Conservation (phyloP, 1,140 invertebrate species). For the Amphibalanus amphitrite region DNA sequence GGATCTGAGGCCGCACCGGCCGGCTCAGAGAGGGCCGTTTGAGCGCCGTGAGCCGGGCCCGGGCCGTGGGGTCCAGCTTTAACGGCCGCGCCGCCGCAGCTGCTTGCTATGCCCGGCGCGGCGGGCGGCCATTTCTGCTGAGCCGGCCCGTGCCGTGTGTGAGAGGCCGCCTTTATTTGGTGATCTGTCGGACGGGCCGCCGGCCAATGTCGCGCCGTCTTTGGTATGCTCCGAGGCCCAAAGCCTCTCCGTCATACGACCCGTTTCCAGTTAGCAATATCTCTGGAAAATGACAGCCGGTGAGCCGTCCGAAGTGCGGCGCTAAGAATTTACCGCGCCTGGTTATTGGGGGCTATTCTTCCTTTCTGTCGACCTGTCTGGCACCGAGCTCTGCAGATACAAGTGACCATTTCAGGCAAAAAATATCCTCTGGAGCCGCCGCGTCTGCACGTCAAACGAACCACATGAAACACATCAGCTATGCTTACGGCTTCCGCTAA, state of each 20-base stretch:
- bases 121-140: background rate
- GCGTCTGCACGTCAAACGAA: too few species aligned
- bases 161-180: background rate
- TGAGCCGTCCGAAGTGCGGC: background rate
- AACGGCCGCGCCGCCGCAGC: background rate
- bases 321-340: too few species aligned
- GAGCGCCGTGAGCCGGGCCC: too few species aligned
- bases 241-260: background rate
- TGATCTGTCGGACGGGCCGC: background rate
- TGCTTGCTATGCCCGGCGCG: background rate
- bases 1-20: too few species aligned
- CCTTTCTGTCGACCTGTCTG: too few species aligned
- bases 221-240: background rate
- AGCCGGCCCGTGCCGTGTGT: background rate
- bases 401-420: too few species aligned
- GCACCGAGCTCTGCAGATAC: too few species aligned
- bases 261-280: background rate
- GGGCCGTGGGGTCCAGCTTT: background rate
- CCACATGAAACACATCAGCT: too few species aligned
- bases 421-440: too few species aligned
- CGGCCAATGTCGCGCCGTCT: background rate
- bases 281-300: background rate
- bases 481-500: too few species aligned
- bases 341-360: too few species aligned
- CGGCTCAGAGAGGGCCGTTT: too few species aligned